Base-by-base conservation (phyloP, 2,113 vertebrate species). In the Sinocyclocheilus maitianheensis region DNA sequence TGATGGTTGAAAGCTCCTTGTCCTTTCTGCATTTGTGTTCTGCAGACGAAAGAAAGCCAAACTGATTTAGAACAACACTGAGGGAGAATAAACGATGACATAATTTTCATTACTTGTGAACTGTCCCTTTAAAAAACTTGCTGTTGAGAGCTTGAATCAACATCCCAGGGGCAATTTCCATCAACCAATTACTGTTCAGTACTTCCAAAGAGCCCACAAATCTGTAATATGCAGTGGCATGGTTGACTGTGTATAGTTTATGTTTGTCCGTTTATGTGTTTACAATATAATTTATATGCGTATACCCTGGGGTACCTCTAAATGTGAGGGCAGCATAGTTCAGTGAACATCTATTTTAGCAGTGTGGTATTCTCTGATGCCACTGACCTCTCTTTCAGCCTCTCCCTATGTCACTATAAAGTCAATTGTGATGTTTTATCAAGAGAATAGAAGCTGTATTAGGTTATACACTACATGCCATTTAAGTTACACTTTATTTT, bases 211-310 rank as follows among this genome's bases (percentile, higher is more conserved):
- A 69, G 30, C 67, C 26, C 22, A n/a, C 16, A 77, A 13, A 74
- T 62, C 71, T 67, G 14, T 78, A 43, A 67, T 77, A 77, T 83
- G 77, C 76, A 83, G 62, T 22, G n/a, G 11, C 58, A 46, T 55
- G 72, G 5, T 77, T 63, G 37, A 77, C 46, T 48, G 37, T 34
- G 9, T 48, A 55, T 46, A 37, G 22, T 51, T 76, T 76, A 46
- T 24, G 43, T 75, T 22, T 75, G 43, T 14, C 22, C 5, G 0
- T 24, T 76, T 76, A 76, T 48, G 74, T 26, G n/a, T 51, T 76
- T 26, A 72, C 22, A n/a, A 13, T 30, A 26, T 46, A 48, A 60
- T 83, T 58, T 84, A 71, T 83, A 22, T 78, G 63, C 48, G 58
- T 26, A 72, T 48, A 77, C 60, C 65, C 34, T 30, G 20, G 77